phyloP scores from a whole-genome alignment of 1,140 invertebrate genomes.

The Drosophila setifemur region DNA sequence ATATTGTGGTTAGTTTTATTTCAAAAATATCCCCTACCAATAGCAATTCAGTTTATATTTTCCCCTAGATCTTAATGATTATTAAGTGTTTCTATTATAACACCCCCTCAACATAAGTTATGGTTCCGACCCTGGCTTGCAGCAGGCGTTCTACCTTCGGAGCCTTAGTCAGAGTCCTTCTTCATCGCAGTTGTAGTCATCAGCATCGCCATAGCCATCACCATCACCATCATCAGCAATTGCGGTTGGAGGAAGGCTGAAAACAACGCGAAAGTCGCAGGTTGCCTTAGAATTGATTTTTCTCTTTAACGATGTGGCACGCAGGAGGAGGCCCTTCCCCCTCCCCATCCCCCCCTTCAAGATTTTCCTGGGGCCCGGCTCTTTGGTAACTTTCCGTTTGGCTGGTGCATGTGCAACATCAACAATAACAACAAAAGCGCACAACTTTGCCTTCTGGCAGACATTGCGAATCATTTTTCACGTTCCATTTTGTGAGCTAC shows the following conservation, averaged over 20 bases:
- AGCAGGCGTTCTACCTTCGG: neutral
- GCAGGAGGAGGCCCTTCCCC: neutral
- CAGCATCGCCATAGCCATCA: conserved; percentile 32
- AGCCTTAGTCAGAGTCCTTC: neutral
- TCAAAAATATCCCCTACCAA: too few relatives aligned
- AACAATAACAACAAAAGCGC: conserved; percentile 36
- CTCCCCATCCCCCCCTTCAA: neutral
- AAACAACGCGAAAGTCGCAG: conserved; percentile 25
- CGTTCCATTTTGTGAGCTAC: conserved; percentile 9
- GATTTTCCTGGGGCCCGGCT: neutral
- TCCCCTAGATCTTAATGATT: too few relatives aligned
- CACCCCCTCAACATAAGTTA: neutral
- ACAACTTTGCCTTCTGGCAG: conserved; percentile 40
- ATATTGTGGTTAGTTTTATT: too few relatives aligned
- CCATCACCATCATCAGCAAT: conserved; percentile 12
- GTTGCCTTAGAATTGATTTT: conserved; percentile 50
- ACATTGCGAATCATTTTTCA: conserved; percentile 44
- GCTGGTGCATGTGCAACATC: conserved; percentile 49
- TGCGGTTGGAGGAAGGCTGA: conserved; percentile 12
- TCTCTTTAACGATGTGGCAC: conserved; percentile 33
- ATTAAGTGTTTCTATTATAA: too few relatives aligned
- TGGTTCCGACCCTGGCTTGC: neutral
- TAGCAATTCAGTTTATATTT: too few relatives aligned
- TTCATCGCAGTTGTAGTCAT: conserved; percentile 13
- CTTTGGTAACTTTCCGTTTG: conserved; percentile 36